Evolutionary conservation across 2,113 vertebrate genomes (phyloP), one percentile per base, ranked within the genome.

Genomic region (Saccopteryx bilineata): DNA sequence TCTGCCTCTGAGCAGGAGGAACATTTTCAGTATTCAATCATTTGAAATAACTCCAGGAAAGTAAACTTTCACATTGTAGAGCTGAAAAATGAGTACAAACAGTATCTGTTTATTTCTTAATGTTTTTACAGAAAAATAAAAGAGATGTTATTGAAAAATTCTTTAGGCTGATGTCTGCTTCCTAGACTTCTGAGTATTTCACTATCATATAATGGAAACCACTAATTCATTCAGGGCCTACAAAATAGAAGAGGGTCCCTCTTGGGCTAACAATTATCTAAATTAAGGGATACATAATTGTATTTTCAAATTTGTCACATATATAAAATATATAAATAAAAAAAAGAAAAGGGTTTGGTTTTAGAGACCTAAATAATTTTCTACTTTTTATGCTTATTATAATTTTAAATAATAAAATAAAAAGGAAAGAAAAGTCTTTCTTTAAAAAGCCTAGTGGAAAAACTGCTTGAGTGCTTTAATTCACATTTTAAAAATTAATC

Each of bases 401-500:
- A 93, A 87, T 71, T 61, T 48, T 56, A 96, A 96, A 89, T 69
- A 56, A 0, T 60, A 21, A 80, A 63, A 46, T 84, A 78, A 93
- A 90, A 52, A 75, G 63, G 81, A 46, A 78, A 95, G 54, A 39
- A 84, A 87, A 60, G 19, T 84, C 81, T 96, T 98, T 96, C 86
- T 80, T 78, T 91, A 89, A 19, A 96, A 97, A 96, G 78, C 52
- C 61, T 52, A 65, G n/a, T 50, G 92, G 80, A 90, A 95, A 96
- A 93, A 90, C 58, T 92, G 39, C 79, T 91, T 88, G 91, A 91
- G 68, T 80, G 82, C 61, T 96, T 98, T 85, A 86, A 92, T 97
- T 96, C 97, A 56, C 87, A 96, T 93, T 96, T 82, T 95, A 93
- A 96, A 91, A 97, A 95, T 96, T 96, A 96, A 96, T 93, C 96